These are phyloP conservation scores for Valencia hispanica DNA, from an alignment of 2,797 vertebrate species.

Conservation along the genomic window DNA sequence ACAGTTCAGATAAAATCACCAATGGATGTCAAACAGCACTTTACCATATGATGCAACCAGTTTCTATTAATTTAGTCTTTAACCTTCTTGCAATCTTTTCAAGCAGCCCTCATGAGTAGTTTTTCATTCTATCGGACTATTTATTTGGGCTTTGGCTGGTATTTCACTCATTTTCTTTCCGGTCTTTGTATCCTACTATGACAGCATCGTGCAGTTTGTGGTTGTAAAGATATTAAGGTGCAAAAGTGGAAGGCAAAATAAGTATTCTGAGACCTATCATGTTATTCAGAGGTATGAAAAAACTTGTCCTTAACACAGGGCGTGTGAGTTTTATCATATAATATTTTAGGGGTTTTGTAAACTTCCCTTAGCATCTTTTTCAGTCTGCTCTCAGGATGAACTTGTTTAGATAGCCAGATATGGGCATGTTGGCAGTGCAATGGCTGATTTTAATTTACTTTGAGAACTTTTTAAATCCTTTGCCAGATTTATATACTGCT, in stretches of 20 bases:
- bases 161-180: neutral
- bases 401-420: neutral
- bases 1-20: neutral
- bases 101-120: neutral
- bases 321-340: neutral
- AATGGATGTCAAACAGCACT: neutral
- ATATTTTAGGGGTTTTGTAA: neutral
- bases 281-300: too few relatives aligned
- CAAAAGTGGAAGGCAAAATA: too few relatives aligned
- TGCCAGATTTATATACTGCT: neutral
- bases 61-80: neutral
- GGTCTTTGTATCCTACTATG: too few relatives aligned
- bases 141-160: neutral
- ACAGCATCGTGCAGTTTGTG: too few relatives aligned
- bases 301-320: too few relatives aligned
- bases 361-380: neutral
- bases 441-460: neutral
- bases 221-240: too few relatives aligned
- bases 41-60: neutral
- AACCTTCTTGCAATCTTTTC: neutral
- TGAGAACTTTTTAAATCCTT: neutral
- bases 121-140: neutral
- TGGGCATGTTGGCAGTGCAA: neutral
- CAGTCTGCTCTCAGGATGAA: neutral
- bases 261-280: too few relatives aligned